Evolutionary conservation across 1,140 invertebrate species (phyloP).

Genomic region (Agrypnia vestita): DNA sequence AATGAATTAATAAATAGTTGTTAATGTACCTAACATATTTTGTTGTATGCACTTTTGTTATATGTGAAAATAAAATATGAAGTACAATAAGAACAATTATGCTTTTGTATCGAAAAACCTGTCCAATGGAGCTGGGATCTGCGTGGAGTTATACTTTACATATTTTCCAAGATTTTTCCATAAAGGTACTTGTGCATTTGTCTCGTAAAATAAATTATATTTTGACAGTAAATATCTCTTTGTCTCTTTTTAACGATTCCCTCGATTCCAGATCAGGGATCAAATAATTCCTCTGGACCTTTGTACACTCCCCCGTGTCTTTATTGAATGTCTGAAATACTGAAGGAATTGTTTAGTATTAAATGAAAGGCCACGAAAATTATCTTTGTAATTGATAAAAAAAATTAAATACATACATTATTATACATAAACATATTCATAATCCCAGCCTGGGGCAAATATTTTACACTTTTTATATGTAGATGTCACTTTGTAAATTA

Average conservation of each 20-base stretch:
- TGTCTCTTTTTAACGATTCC: slow-evolving; percentile 87
- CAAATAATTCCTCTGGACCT: slow-evolving; percentile 91
- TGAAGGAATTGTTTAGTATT: slow-evolving; percentile 32
- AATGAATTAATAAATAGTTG: not conserved
- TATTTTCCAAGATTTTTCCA: slow-evolving; percentile 97
- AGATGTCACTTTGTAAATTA: no score
- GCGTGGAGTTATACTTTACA: slow-evolving; percentile 91
- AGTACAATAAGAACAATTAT: not conserved
- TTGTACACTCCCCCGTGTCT: slow-evolving; percentile 92
- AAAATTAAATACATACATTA: no score
- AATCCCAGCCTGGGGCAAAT: no score
- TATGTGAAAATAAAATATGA: not conserved
- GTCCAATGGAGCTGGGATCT: slow-evolving; percentile 85
- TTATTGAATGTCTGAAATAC: slow-evolving; percentile 89
- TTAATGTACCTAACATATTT: not conserved
- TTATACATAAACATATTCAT: no score
- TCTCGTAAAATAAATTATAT: slow-evolving; percentile 86
- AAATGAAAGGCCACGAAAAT: no score
- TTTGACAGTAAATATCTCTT: slow-evolving; percentile 88
- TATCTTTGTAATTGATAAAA: no score
- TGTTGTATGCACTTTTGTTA: not conserved
- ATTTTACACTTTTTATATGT: no score
- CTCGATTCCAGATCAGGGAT: slow-evolving; percentile 93
- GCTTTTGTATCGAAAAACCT: slow-evolving; percentile 89
- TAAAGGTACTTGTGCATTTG: slow-evolving; percentile 83